These are phyloP conservation scores for Chelmon rostratus DNA, from an alignment of 2,797 vertebrate genomes.

Conservation along the genomic window DNA sequence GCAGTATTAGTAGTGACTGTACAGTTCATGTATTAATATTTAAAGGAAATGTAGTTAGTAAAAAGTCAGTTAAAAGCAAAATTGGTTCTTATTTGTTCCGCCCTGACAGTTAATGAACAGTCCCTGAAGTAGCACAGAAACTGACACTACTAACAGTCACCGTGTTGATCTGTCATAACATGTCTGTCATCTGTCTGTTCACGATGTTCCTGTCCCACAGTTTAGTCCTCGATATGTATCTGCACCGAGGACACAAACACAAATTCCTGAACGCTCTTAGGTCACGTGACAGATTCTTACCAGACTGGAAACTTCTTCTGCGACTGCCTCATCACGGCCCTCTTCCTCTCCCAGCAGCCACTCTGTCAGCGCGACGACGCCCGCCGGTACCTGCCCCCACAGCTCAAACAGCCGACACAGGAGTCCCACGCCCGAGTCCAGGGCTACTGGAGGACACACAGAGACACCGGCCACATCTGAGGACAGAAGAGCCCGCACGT, in stretches of 20 bases:
- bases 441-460: slow-evolving; percentile 89
- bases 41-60: too few relatives aligned
- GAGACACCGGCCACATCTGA: slow-evolving; percentile 84
- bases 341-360: slow-evolving; percentile 90
- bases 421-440: slow-evolving; percentile 86
- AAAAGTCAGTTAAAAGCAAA: background rate
- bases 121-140: background rate
- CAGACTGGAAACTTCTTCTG: slow-evolving; percentile 69
- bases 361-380: slow-evolving; percentile 84
- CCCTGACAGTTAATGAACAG: background rate
- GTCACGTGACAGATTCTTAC: slow-evolving; percentile 56
- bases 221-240: background rate
- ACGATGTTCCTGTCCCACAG: slow-evolving; percentile 19
- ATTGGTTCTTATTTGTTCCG: background rate
- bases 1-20: too few relatives aligned
- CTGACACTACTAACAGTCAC: background rate
- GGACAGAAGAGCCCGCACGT: slow-evolving; percentile 40
- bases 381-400: slow-evolving; percentile 84
- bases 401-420: slow-evolving; percentile 89
- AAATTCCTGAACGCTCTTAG: background rate
- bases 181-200: background rate
- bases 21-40: too few relatives aligned
- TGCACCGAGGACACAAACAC: too few relatives aligned
- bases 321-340: background rate
- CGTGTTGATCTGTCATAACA: background rate